Evolutionary conservation across 1,140 invertebrate genomes (phyloP), one percentile per base, ranked within the genome.

Genomic region (Brachionus sp.): DNA sequence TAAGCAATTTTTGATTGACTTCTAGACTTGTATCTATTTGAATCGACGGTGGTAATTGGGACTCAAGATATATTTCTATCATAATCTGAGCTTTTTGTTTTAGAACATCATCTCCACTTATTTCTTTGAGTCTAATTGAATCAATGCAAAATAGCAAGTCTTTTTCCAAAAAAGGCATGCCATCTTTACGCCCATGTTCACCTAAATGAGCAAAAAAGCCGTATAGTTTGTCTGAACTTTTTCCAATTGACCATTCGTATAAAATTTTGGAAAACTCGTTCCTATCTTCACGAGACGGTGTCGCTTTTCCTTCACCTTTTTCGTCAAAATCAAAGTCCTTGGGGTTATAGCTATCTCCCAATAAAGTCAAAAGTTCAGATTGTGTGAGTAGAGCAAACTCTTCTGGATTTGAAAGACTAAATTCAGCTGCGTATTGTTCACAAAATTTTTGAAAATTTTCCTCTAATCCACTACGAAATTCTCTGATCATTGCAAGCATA

Each of bases 141-240:
- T 89, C 88, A 37, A 88, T 86, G 62, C 88, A 89, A 84, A 88
- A 89, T 84, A 88, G 87, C 39, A 89, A 85, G 84, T 89, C 88
- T 82, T 87, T 87, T 84, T 88, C 88, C 13, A 89, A 85, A 33
- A 86, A 86, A n/a, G 88, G 87, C 75, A 86, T 84, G 13, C 85
- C 86, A 77, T 89, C 88, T 80, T 88, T 86, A 33, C 88, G 86
- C 2, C 86, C 87, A 80, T 88, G 87, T 82, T 88, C 87, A 42
- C 86, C 84, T 19, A 89, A 84, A 84, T 89, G 88, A 78, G 87
- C 87, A 83, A 87, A 88, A 86, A 88, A 89, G 84, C 86, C 88
- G 3, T 87, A 83, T 85, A 89, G 87, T 10, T 84, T 85, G 5
- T 87, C 39, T 0, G 86, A 85, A 46, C 86, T 85, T 9, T 86